These are phyloP conservation scores for Marronus borbonicus DNA, from an alignment of 2,888 invertebrate genomes.

Conservation along the genomic window DNA sequence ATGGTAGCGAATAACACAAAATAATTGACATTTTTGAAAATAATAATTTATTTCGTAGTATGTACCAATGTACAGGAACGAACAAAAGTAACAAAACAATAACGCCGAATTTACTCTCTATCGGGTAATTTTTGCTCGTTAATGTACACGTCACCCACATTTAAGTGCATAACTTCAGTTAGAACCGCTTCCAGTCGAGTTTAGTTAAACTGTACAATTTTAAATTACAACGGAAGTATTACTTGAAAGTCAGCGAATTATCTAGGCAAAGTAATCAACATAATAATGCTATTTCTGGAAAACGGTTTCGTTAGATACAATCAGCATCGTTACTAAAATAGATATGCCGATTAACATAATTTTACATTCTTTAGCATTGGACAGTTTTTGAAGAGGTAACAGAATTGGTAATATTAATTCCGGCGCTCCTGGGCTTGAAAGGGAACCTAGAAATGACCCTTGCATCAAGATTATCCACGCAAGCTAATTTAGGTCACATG, in stretches of 20 bases:
- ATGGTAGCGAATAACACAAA: slow-evolving; percentile 17
- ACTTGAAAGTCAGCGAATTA: background rate
- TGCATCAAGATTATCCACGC: slow-evolving; percentile 85
- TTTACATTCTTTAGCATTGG: slow-evolving; percentile 76
- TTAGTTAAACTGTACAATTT: background rate
- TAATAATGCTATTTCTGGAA: background rate
- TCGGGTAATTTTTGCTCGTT: background rate
- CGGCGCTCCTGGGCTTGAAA: slow-evolving; percentile 84
- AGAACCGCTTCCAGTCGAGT: slow-evolving; percentile 3
- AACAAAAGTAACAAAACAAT: slow-evolving; percentile 2
- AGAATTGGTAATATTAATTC: slow-evolving; percentile 83
- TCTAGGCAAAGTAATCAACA: slow-evolving; percentile 7
- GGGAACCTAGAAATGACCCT: slow-evolving; percentile 90
- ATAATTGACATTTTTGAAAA: slow-evolving; percentile 29
- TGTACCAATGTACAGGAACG: background rate
- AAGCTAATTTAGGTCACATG: slow-evolving; percentile 85
- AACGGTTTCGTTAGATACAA: background rate
- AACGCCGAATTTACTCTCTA: background rate
- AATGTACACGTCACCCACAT: background rate
- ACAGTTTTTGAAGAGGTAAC: slow-evolving; percentile 79
- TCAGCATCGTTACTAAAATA: background rate
- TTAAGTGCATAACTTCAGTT: background rate
- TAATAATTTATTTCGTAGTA: slow-evolving; percentile 18
- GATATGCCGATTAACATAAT: slow-evolving; percentile 1
- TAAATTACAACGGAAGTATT: background rate